Evolutionary conservation across 2,888 invertebrate species (phyloP).

Genomic region (Eupithecia insigniata): DNA sequence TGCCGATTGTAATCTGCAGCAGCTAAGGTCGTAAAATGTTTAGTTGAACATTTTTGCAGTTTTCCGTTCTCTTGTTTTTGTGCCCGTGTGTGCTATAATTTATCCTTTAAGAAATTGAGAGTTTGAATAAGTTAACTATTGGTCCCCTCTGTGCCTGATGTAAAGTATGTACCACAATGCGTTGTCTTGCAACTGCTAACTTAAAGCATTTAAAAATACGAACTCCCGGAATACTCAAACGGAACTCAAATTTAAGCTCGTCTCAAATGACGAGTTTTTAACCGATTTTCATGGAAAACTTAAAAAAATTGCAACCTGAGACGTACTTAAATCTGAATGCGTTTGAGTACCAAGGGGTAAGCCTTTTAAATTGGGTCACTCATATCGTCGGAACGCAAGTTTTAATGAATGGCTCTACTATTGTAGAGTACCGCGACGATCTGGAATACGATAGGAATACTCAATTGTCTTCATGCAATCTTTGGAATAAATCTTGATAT

Average conservation of each 20-base stretch:
- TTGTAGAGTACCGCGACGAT: background rate
- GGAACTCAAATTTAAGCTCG: no score
- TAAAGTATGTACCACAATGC: background rate
- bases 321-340: no score
- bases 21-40: constrained; percentile 14
- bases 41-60: constrained; percentile 11
- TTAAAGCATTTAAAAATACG: background rate
- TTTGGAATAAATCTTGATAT: constrained; percentile 6
- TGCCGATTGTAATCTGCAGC: constrained; percentile 33
- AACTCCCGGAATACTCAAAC: no score
- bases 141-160: background rate
- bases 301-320: no score
- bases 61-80: background rate
- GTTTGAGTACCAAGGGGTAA: background rate
- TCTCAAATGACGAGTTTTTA: no score
- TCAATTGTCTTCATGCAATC: constrained; percentile 8
- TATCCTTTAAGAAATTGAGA: background rate
- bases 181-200: background rate
- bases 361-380: background rate
- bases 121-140: background rate
- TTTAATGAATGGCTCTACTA: background rate
- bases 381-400: background rate
- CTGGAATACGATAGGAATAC: background rate
- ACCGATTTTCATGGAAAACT: no score
- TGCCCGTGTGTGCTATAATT: background rate